These are phyloP conservation scores for Eumaeus atala DNA, from an alignment of 1,140 invertebrate species.

Conservation along the genomic window DNA sequence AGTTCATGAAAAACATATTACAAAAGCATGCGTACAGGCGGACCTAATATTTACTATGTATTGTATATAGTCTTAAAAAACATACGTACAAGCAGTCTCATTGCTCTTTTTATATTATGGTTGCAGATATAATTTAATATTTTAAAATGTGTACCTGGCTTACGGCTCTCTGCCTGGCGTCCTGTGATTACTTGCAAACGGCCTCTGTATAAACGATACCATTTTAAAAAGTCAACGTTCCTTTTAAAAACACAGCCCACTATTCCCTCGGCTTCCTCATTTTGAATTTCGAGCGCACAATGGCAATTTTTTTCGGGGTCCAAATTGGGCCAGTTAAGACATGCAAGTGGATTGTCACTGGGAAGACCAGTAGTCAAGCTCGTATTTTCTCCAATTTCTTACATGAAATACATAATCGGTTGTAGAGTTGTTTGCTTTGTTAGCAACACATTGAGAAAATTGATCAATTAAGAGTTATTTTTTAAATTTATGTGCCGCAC, in stretches of 20 bases:
- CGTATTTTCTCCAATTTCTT: background rate
- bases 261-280: slow-evolving; percentile 65
- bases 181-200: slow-evolving; percentile 67
- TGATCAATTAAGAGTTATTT: too few relatives aligned
- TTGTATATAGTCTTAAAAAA: background rate
- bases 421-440: background rate
- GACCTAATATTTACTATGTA: too few relatives aligned
- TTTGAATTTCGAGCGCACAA: slow-evolving; percentile 66
- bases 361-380: slow-evolving; percentile 55
- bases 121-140: background rate
- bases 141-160: slow-evolving; percentile 27
- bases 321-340: slow-evolving; percentile 54
- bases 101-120: background rate
- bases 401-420: slow-evolving; percentile 1
- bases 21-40: too few relatives aligned
- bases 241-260: slow-evolving; percentile 62
- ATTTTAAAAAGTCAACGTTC: slow-evolving; percentile 67
- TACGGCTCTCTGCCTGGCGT: slow-evolving; percentile 44
- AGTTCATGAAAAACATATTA: too few relatives aligned
- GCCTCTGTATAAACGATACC: slow-evolving; percentile 66
- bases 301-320: slow-evolving; percentile 43
- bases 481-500: too few relatives aligned
- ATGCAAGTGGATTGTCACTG: slow-evolving; percentile 48
- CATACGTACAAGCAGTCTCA: too few relatives aligned
- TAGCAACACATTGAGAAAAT: slow-evolving; percentile 13